Percentiles rank a stretch among this genome's conserved stretches.
Conservation (phyloP, 2,888 invertebrate species). For the Agriopis aurantiaria region DNA sequence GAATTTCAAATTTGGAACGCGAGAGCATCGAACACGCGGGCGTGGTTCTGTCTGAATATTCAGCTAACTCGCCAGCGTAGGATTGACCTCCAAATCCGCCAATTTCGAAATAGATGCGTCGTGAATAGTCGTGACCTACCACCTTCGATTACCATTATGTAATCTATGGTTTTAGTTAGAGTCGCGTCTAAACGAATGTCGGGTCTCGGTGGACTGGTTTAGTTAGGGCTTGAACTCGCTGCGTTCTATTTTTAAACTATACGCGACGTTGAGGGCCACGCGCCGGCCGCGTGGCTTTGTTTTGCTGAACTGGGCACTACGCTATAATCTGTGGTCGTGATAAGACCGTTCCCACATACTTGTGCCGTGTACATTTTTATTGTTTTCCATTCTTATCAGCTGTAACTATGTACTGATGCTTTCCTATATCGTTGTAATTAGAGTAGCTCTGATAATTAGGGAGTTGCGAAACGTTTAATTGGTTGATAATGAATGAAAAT, state of each 20-base stretch:
- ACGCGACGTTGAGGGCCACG: constrained; percentile 66
- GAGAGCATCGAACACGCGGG: constrained; percentile 62
- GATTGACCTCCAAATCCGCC: constrained; percentile 54
- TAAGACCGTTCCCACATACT: constrained; percentile 65
- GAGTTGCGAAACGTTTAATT: constrained; percentile 53
- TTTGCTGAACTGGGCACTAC: constrained; percentile 61
- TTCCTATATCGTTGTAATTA: constrained; percentile 64
- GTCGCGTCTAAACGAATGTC: background rate
- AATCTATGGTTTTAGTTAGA: background rate
- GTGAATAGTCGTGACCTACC: background rate
- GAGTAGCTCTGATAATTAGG: constrained; percentile 49
- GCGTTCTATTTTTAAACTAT: constrained; percentile 75
- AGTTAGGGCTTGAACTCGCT: constrained; percentile 33
- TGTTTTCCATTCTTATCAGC: constrained; percentile 60
- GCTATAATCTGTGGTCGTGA: constrained; percentile 21
- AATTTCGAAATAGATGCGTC: constrained; percentile 33
- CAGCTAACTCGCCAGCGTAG: constrained; percentile 44
- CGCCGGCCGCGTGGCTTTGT: constrained; percentile 78
- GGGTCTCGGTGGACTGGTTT: constrained; percentile 30
- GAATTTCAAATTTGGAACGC: constrained; percentile 66
- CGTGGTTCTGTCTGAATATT: constrained; percentile 65
- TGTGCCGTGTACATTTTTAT: constrained; percentile 71
- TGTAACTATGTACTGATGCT: constrained; percentile 55
- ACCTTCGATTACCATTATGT: background rate
- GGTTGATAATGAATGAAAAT: constrained; percentile 38